Evolutionary conservation across 2,113 vertebrate genomes (phyloP), one percentile per base, ranked within the genome.

Genomic region (Halcyon malimbica): DNA sequence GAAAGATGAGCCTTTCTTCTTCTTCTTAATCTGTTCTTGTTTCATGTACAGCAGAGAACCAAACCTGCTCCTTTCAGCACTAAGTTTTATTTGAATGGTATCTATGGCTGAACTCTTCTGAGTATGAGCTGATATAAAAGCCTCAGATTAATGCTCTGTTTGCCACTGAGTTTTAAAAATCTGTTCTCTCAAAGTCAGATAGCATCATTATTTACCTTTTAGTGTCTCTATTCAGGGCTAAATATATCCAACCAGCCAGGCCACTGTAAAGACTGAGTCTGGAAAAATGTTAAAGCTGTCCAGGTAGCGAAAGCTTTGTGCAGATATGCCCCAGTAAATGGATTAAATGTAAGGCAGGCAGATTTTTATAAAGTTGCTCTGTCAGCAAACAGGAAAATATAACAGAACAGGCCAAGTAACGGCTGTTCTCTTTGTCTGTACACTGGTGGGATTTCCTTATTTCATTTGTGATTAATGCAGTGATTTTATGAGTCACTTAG

Each of bases 231-330:
- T 73, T 83, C 62, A 88, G 31, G 41, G 57, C 65, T 95, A 92
- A 97, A 96, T 96, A 94, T 86, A 95, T 67, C 71, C 54, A 85
- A n/a, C 42, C 37, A 53, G 7, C 14, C 41, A 56, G 81, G 24
- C 85, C 51, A 84, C 24, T 19, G 41, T 31, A 50, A 95, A 92
- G 67, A 90, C 13, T 68, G 37, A 94, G 28, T 56, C 44, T 86
- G 81, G 93, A 87, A 83, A 96, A 68, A 46, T n/a, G 28, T 75
- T 94, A 90, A 92, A 89, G 39, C 57, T 78, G 26, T 54, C 56
- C 35, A 79, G 59, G 56, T 78, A 71, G 23, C 19, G 6, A 94
- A 96, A 93, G 68, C 37, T 92, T 92, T 93, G 70, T 93, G 80
- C n/a, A 80, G 67, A 29, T 70, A 46, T 74, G 33, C 68, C 76